Base-by-base conservation (phyloP, 2,888 invertebrate genomes). In the Cordilura impudica region DNA sequence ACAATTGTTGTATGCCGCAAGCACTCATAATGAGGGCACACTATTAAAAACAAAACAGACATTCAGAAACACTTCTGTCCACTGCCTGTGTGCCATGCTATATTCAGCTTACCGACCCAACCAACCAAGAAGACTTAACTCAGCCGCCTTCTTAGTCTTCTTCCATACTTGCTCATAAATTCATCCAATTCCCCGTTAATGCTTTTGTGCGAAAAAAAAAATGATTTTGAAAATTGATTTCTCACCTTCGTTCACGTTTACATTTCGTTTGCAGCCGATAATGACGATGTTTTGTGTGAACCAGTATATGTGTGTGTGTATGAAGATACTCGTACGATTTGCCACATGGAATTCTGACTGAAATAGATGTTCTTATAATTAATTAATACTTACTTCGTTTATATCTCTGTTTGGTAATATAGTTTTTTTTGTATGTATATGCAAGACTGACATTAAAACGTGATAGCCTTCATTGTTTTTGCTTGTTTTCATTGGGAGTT, bases 191-290 rank as follows among this genome's bases (percentile, higher is more conserved):
- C 71, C n/a, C n/a, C 65, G 58, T 73, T 79, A 75, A 79, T 75
- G 23, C 54, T 75, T 14, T 54, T 71, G 61, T 73, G 54, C 45
- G 39, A 58, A 35, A 31, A 70, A 63, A 67, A 61, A 66, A 82
- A 82, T 86, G 86, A 87, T 87, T 86, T 87, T 83, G 87, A 84
- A 86, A 86, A 86, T 86, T 86, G 87, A 86, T 86, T 86, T 86
- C 86, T 87, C 86, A 87, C 87, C 86, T 86, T 84, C 84, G 87
- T 85, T 87, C 87, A 81, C 74, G 81, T 81, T 81, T 78, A 74
- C 74, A 87, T 87, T 86, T 84, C 83, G 80, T 73, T 70, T 71
- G 72, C 67, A 72, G 60, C 72, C 67, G 77, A 75, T 69, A 67
- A 69, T 69, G 67, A 71, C 67, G 61, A 31, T 66, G 69, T 71